These are phyloP conservation scores for Conops quadrifasciatus DNA, from an alignment of 2,888 invertebrate species.

Conservation along the genomic window DNA sequence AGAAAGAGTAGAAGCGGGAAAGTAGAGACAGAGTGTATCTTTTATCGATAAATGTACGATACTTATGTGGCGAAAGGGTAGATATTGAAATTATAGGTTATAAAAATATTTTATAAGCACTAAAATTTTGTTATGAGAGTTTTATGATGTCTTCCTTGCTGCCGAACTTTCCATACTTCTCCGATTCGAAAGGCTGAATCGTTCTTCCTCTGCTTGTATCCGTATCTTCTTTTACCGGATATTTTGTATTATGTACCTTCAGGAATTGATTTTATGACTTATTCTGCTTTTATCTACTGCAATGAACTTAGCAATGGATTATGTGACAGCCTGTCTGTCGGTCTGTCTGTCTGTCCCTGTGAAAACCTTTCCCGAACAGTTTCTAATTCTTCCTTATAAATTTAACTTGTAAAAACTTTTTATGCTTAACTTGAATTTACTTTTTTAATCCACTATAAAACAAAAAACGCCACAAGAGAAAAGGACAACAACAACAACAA, in stretches of 20 bases:
- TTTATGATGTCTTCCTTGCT: neutral
- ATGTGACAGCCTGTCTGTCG: neutral
- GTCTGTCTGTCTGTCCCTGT: neutral
- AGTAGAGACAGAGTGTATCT: neutral
- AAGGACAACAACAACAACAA: slow-evolving; percentile 17
- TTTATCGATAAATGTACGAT: slow-evolving; percentile 5
- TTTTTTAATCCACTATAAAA: slow-evolving; percentile 15
- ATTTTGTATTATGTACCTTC: neutral
- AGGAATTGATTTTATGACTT: slow-evolving; percentile 6
- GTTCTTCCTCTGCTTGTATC: too few relatives aligned
- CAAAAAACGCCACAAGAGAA: slow-evolving; percentile 9
- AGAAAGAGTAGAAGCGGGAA: neutral
- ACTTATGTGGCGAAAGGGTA: neutral
- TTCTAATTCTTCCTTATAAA: neutral
- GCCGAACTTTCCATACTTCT: neutral
- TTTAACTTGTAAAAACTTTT: slow-evolving; percentile 27
- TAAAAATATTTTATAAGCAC: slow-evolving; percentile 14
- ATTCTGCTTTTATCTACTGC: too few relatives aligned
- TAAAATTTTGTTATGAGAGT: slow-evolving; percentile 12
- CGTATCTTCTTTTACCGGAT: neutral
- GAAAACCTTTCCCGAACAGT: neutral
- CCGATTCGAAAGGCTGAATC: neutral
- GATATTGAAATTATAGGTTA: slow-evolving; percentile 7
- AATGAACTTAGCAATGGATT: too few relatives aligned
- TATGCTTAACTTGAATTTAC: slow-evolving; percentile 33